A percentile compares a stretch with the other conserved stretches of the same genome.
Conservation (phyloP, 2,888 invertebrate species). For the Caenorhabditis becei region DNA sequence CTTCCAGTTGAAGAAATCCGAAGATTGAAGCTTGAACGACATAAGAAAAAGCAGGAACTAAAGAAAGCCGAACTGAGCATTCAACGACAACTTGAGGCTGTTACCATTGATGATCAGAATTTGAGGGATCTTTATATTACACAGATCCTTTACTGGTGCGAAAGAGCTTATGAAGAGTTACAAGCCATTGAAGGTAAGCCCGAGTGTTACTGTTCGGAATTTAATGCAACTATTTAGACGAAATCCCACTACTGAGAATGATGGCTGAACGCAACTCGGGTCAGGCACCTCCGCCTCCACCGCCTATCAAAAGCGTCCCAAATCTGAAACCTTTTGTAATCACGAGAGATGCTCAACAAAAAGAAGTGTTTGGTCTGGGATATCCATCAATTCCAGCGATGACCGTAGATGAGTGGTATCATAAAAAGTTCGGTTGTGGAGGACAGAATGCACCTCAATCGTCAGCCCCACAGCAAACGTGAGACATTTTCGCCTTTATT, state of each 20-base stretch:
- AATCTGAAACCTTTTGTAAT: slow-evolving; percentile 89
- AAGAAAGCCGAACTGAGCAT: slow-evolving; percentile 31
- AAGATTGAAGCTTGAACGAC: slow-evolving; percentile 51
- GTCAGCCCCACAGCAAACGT: slow-evolving; percentile 5
- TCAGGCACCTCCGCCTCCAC: slow-evolving; percentile 5
- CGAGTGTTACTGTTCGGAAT: background rate
- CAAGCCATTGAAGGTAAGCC: slow-evolving; percentile 73
- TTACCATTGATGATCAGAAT: slow-evolving; percentile 58
- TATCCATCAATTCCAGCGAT: slow-evolving; percentile 94
- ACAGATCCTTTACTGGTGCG: slow-evolving; percentile 71
- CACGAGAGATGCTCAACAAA: slow-evolving; percentile 91
- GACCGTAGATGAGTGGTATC: slow-evolving; percentile 96
- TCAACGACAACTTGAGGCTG: slow-evolving; percentile 43
- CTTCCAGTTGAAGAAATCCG: slow-evolving; percentile 48
- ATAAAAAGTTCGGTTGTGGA: slow-evolving; percentile 85
- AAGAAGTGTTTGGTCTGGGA: slow-evolving; percentile 93
- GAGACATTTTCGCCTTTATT: slow-evolving; percentile 5
- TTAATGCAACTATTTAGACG: slow-evolving; percentile 55
- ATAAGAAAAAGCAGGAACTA: slow-evolving; percentile 57
- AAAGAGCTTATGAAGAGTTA: slow-evolving; percentile 70
- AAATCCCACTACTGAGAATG: slow-evolving; percentile 66
- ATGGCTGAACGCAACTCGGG: slow-evolving; percentile 52
- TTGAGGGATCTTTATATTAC: slow-evolving; percentile 71
- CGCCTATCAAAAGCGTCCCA: slow-evolving; percentile 20
- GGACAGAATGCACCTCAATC: slow-evolving; percentile 28